Evolutionary conservation across 2,797 vertebrate species (phyloP), one percentile per base, ranked within the genome.

Genomic region (Onychomys arenicola): DNA sequence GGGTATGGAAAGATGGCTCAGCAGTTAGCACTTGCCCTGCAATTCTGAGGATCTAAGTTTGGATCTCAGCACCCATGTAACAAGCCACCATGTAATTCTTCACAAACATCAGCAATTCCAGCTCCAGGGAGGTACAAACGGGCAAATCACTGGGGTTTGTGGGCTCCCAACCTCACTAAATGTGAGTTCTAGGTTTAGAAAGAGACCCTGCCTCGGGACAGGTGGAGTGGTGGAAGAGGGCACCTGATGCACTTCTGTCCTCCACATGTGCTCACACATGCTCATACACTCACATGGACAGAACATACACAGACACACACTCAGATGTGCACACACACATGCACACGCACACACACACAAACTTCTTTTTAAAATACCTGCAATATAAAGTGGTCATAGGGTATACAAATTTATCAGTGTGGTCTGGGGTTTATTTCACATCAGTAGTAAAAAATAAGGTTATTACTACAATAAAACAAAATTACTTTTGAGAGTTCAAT

Each of bases 381-480:
- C 93, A 95, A 89, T 76, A 89, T 75, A 78, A 90, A 34, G 1
- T 76, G n/a, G 25, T 67, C 29, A 43, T 2, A 78, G 21, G 13
- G 32, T 10, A 37, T 49, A 57, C 6, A 80, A 67, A 55, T 91
- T 49, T 89, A 43, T 78, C 61, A 32, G 12, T 61, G 52, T 67
- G 29, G 32, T 27, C 37, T 63, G 21, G 17, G 43, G 71, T 43
- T 94, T 85, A 73, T 82, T 75, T 95, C 55, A 73, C 59, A 52
- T 57, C 21, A 65, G 63, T 57, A 63, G 82, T 34, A 93, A 95
- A 93, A 88, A 12, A 11, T 11, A 19, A 57, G 12, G 13, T 91
- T 91, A 86, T 11, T n/a, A 91, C 52, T 46, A 27, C 59, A 82
- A 95, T 46, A 92, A 37, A 95, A 96, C 88, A 88, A 83, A 86